Percentiles rank a stretch among this genome's conserved stretches.
Conservation (phyloP, 2,888 invertebrate species). For the Micoletzkya japonica region DNA sequence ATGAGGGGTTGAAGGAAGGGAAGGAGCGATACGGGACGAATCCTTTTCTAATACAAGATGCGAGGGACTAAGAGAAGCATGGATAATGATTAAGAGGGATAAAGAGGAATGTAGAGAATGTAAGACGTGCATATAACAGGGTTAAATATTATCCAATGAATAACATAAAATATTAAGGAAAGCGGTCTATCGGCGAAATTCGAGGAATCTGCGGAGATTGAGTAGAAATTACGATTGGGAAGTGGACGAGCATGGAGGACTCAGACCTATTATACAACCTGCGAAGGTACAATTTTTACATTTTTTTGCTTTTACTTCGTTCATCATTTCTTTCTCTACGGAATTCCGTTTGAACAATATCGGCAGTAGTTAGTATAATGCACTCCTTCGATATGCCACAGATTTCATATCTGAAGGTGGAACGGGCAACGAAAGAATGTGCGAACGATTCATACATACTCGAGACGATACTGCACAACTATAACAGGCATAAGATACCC, state of each 20-base stretch:
- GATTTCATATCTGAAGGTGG: conserved; percentile 31
- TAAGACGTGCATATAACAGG: too few species aligned
- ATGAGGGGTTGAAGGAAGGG: background rate
- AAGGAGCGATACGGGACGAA: background rate
- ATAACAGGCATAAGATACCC: conserved; percentile 63
- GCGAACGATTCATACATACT: conserved; percentile 60
- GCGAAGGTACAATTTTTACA: conserved; percentile 32
- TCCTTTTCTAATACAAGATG: background rate
- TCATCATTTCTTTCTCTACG: background rate
- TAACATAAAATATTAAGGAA: too few species aligned
- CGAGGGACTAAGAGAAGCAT: background rate
- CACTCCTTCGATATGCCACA: too few species aligned
- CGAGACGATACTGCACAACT: conserved; percentile 45
- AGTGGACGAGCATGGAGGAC: conserved; percentile 55
- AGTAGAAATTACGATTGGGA: conserved; percentile 62
- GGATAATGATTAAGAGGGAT: background rate
- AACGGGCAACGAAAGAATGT: conserved; percentile 43
- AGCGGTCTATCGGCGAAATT: conserved; percentile 55
- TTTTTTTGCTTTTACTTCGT: background rate
- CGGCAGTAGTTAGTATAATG: too few species aligned
- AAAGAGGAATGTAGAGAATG: background rate
- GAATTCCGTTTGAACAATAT: too few species aligned
- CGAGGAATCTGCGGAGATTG: conserved; percentile 54
- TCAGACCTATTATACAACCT: conserved; percentile 51
- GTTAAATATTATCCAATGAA: too few species aligned